A percentile compares a stretch with the other conserved stretches of the same genome.
Evolutionary conservation across 2,888 invertebrate species (phyloP).

Genomic region (Axea sp.): DNA sequence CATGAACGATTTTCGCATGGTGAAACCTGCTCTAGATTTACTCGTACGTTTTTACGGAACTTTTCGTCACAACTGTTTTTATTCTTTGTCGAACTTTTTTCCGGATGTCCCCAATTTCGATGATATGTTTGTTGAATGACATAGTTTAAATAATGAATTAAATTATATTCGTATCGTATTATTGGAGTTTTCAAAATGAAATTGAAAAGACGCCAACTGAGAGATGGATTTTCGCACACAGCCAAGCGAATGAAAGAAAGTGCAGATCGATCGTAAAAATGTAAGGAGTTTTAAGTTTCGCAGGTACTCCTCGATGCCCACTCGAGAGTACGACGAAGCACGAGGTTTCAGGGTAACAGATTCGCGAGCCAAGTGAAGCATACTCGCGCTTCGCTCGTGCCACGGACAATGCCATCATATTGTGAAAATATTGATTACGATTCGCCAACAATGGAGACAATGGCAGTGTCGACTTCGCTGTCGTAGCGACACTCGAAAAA

Average conservation of each 20-base stretch:
- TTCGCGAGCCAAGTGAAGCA: constrained; percentile 63
- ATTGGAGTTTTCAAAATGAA: too few species aligned
- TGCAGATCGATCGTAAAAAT: constrained; percentile 18
- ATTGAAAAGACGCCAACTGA: not conserved
- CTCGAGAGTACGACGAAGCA: constrained; percentile 47
- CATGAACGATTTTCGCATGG: too few species aligned
- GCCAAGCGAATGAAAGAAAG: constrained; percentile 5
- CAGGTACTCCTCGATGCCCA: constrained; percentile 27
- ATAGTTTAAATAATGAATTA: too few species aligned
- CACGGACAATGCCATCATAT: constrained; percentile 77
- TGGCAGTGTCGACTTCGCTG: constrained; percentile 71
- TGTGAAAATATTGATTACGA: constrained; percentile 79
- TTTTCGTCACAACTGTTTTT: too few species aligned
- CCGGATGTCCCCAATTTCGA: too few species aligned
- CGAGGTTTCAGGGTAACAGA: constrained; percentile 56
- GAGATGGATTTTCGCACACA: not conserved
- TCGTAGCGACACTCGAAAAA: constrained; percentile 72
- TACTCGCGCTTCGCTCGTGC: constrained; percentile 74
- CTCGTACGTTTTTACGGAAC: too few species aligned
- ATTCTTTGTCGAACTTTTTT: too few species aligned
- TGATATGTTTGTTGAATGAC: too few species aligned
- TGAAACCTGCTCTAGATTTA: too few species aligned
- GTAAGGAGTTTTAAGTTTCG: constrained; percentile 19
- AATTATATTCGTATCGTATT: too few species aligned
- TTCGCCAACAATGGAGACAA: constrained; percentile 78